Percentiles rank a stretch among this genome's conserved stretches.
phyloP scores from a whole-genome alignment of 1,140 invertebrate species.

The Drosophila nebulosa region DNA sequence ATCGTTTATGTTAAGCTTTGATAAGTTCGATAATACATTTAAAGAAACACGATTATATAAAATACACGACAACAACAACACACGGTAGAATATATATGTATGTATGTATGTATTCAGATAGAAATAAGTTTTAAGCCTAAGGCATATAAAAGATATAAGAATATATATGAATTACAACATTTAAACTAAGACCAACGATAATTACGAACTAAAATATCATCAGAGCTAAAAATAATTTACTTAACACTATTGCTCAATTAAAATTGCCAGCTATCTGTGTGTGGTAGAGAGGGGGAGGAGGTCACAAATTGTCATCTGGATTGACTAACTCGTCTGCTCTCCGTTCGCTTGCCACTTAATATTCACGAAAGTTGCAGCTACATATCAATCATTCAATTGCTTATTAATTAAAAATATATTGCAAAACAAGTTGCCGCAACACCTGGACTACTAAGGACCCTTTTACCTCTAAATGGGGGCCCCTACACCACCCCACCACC shows the following conservation, averaged over 20 bases:
- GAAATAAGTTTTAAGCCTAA: background rate
- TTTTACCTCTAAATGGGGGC: too few relatives aligned
- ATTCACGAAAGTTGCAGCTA: background rate
- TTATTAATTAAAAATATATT: conserved; percentile 56
- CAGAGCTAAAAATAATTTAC: too few relatives aligned
- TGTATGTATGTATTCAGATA: conserved; percentile 14
- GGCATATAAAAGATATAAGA: conserved; percentile 1
- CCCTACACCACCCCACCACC: background rate
- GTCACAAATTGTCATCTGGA: too few relatives aligned
- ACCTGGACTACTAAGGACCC: conserved; percentile 49
- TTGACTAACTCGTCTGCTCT: too few relatives aligned
- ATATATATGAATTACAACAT: conserved; percentile 2
- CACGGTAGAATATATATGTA: conserved; percentile 27
- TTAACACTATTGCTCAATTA: too few relatives aligned
- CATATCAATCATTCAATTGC: conserved; percentile 5
- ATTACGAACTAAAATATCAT: background rate
- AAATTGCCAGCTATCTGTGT: too few relatives aligned
- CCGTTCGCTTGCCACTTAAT: background rate
- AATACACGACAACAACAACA: conserved; percentile 39
- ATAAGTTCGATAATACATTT: conserved; percentile 29
- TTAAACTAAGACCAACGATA: background rate
- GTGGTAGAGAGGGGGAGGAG: too few relatives aligned
- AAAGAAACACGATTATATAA: conserved; percentile 27
- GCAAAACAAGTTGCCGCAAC: conserved; percentile 31
- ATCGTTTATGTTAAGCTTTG: conserved; percentile 32